These are phyloP conservation scores for Troglohyphantes excavatus DNA, from an alignment of 2,888 invertebrate genomes.

Conservation along the genomic window DNA sequence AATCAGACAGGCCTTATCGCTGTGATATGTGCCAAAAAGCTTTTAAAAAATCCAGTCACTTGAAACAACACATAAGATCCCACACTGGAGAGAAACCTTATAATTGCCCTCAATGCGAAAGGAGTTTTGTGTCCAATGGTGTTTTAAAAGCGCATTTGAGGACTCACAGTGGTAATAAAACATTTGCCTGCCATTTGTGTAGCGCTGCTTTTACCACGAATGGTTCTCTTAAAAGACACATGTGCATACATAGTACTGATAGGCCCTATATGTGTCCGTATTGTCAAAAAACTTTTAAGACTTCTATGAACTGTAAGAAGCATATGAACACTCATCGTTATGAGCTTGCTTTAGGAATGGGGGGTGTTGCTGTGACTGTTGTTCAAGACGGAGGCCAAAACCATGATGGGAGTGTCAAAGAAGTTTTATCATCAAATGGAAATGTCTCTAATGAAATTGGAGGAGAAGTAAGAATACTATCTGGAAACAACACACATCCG, in stretches of 20 bases:
- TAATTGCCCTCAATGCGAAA: slow-evolving; percentile 82
- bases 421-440: background rate
- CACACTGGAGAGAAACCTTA: slow-evolving; percentile 83
- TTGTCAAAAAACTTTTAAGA: slow-evolving; percentile 86
- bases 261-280: slow-evolving; percentile 86
- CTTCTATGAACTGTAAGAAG: slow-evolving; percentile 86
- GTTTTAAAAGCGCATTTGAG: slow-evolving; percentile 84
- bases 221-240: slow-evolving; percentile 89
- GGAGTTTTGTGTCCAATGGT: slow-evolving; percentile 83
- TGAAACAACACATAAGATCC: slow-evolving; percentile 84
- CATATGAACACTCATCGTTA: slow-evolving; percentile 87
- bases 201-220: slow-evolving; percentile 86
- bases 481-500: slow-evolving; percentile 1
- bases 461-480: background rate
- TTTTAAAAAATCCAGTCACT: slow-evolving; percentile 84
- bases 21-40: slow-evolving; percentile 83
- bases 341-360: slow-evolving; percentile 77
- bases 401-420: background rate
- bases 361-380: slow-evolving; percentile 65
- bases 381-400: slow-evolving; percentile 42
- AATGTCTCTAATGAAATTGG: slow-evolving; percentile 10
- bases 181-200: slow-evolving; percentile 86
- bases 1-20: slow-evolving; percentile 84
- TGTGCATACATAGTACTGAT: slow-evolving; percentile 86
- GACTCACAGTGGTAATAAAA: slow-evolving; percentile 83